Conservation (phyloP, 2,113 vertebrate species). For the Anoplopoma fimbria region DNA sequence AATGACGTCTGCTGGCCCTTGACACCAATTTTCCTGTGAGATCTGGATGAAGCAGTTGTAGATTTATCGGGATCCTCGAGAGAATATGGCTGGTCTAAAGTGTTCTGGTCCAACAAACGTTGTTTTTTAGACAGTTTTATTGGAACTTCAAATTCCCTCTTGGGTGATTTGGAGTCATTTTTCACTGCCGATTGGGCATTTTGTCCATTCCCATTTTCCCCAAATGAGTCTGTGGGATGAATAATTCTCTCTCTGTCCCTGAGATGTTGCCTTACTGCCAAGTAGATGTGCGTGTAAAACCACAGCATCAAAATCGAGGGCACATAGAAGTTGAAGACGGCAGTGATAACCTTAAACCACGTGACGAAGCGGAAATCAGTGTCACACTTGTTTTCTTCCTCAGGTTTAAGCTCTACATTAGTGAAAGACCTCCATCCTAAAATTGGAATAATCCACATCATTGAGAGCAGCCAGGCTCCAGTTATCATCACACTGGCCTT, state of each 20-base stretch:
- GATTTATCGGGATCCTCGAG: conserved; percentile 52
- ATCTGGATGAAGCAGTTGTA: conserved; percentile 41
- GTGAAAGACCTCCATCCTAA: conserved; percentile 89
- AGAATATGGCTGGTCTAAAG: conserved; percentile 73
- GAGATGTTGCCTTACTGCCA: conserved; percentile 87
- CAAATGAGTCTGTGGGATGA: conserved; percentile 78
- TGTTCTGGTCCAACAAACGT: conserved; percentile 79
- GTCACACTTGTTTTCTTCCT: conserved; percentile 84
- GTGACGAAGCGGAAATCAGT: conserved; percentile 92
- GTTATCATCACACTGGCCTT: conserved; percentile 88
- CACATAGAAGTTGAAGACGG: conserved; percentile 93
- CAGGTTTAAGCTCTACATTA: conserved; percentile 70
- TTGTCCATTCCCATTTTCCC: conserved; percentile 66
- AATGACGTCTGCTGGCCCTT: conserved; percentile 63
- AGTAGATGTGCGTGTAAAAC: conserved; percentile 93
- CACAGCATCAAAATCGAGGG: conserved; percentile 94
- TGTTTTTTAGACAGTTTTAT: conserved; percentile 69
- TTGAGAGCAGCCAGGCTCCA: conserved; percentile 91
- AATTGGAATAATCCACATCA: conserved; percentile 93
- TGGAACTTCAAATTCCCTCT: conserved; percentile 57
- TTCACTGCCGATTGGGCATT: conserved; percentile 52
- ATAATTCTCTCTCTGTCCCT: conserved; percentile 86
- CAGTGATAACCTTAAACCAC: conserved; percentile 94
- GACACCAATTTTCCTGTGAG: conserved; percentile 59
- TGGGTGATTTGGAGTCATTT: conserved; percentile 49